These are phyloP conservation scores for Blera fallax DNA, from an alignment of 2,888 invertebrate genomes.

Conservation along the genomic window DNA sequence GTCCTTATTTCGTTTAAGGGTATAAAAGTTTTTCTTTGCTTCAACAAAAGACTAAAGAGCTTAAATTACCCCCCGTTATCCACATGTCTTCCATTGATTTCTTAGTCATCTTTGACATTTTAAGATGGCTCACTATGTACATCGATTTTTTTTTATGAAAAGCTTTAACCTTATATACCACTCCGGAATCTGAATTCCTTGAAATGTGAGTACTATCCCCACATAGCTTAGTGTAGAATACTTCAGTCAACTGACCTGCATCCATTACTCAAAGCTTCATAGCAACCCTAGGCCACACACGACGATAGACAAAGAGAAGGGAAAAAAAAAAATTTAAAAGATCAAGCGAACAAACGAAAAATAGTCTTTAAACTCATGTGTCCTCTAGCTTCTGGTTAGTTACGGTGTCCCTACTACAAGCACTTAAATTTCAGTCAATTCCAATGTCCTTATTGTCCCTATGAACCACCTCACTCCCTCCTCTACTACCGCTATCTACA, in stretches of 20 bases:
- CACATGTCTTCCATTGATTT: too few species aligned
- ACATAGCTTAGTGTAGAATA: background rate
- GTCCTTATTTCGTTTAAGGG: too few species aligned
- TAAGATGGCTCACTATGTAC: too few species aligned
- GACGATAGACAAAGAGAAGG: background rate
- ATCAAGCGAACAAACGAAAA: background rate
- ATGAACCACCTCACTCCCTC: background rate
- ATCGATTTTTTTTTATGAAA: too few species aligned
- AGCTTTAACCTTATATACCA: background rate
- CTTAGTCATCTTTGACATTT: too few species aligned
- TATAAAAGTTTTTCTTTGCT: too few species aligned
- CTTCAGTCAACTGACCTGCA: background rate
- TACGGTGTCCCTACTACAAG: background rate
- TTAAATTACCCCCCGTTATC: too few species aligned
- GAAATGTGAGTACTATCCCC: background rate
- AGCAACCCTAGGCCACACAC: background rate
- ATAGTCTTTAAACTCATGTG: background rate
- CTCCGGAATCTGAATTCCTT: background rate
- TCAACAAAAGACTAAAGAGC: too few species aligned
- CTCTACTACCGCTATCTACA: background rate
- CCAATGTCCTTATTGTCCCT: background rate
- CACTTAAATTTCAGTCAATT: background rate
- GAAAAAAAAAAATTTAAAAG: background rate
- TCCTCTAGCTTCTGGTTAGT: background rate
- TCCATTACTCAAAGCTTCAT: background rate